Base-by-base conservation (phyloP, 2,113 vertebrate species). In the Brachyistius frenatus region DNA sequence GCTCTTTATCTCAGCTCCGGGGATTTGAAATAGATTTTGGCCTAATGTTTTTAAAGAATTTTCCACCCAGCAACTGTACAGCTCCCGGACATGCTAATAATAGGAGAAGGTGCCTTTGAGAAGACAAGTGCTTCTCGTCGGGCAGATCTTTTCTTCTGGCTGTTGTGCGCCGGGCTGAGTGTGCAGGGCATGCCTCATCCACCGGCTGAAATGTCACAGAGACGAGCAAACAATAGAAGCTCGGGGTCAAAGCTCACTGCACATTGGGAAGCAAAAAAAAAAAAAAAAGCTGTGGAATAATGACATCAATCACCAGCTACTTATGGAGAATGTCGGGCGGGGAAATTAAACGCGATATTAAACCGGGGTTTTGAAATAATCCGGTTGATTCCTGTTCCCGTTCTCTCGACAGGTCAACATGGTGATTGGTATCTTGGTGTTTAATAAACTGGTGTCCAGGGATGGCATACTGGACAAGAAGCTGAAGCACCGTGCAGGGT, bases 371-470 rank as follows among this genome's bases (percentile, higher is more conserved):
- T 76, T 79, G 3, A 57, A 69, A 76, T 60, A 5, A 68, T 62
- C 31, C 8, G 5, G 30, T 14, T 54, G 64, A 70, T 68, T 52
- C 3, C 30, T 62, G 33, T 69, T 36, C 31, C 50, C 5, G 36
- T 54, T 33, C 49, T 94, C 74, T 76, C 92, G 91, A 76, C 95
- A 99, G 98, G 98, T 99, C 90, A 99, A 99, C 94, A 99, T 99
- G 98, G 98, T 99, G 94, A 99, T 99, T 91, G 98, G 98, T 88
- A 99, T 99, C 94, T 95, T 99, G 94, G 98, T 99, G 90, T 99
- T 99, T 96, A 99, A 99, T 95, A 99, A 99, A 93, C 96, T 99
- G 91, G 98, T 99, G 96, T 99, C 98, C 93, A 98, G 98, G 96
- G 98, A 99, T 93, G 98, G 98, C 81, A 99, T 99, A 87, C 96